Percentiles rank a stretch among this genome's conserved stretches.
These are phyloP conservation scores for Rhizoglyphus robini DNA, from an alignment of 1,140 invertebrate species.

Conservation along the genomic window DNA sequence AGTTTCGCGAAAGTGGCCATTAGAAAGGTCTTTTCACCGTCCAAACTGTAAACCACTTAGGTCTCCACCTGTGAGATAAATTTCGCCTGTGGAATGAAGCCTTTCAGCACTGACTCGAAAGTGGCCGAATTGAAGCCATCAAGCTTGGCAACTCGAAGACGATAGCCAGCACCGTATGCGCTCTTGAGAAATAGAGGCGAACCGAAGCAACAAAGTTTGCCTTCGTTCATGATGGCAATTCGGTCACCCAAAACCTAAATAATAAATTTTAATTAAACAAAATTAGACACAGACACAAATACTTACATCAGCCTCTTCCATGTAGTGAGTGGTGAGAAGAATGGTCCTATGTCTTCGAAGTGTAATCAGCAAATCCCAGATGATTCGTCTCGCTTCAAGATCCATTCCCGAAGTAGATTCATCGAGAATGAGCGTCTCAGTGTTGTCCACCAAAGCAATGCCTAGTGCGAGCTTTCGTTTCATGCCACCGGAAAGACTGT, in stretches of 20 bases:
- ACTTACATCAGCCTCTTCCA: slow-evolving; percentile 80
- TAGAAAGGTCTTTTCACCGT: not conserved
- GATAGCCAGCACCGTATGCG: slow-evolving; percentile 32
- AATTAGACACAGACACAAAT: not conserved
- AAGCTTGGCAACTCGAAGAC: slow-evolving; percentile 26
- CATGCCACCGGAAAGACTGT: slow-evolving; percentile 67
- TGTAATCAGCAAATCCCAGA: slow-evolving; percentile 43
- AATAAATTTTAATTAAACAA: not conserved
- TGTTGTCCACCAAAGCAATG: slow-evolving; percentile 59
- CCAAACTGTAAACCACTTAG: slow-evolving; percentile 43
- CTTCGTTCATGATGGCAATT: slow-evolving; percentile 43
- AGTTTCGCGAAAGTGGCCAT: slow-evolving; percentile 42
- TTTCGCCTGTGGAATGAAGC: slow-evolving; percentile 13
- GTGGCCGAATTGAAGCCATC: not conserved
- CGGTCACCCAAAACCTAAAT: slow-evolving; percentile 38
- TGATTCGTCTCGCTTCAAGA: slow-evolving; percentile 42
- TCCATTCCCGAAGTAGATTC: slow-evolving; percentile 37
- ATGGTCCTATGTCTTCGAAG: slow-evolving; percentile 48
- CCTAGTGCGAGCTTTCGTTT: slow-evolving; percentile 72
- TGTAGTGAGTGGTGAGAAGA: slow-evolving; percentile 87
- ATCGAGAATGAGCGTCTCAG: slow-evolving; percentile 26
- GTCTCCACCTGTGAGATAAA: slow-evolving; percentile 27
- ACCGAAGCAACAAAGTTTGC: slow-evolving; percentile 40
- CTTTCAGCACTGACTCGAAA: not conserved
- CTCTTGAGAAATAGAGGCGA: slow-evolving; percentile 42